Conservation (phyloP, 2,888 invertebrate species). For the Anarsia innoxiella region DNA sequence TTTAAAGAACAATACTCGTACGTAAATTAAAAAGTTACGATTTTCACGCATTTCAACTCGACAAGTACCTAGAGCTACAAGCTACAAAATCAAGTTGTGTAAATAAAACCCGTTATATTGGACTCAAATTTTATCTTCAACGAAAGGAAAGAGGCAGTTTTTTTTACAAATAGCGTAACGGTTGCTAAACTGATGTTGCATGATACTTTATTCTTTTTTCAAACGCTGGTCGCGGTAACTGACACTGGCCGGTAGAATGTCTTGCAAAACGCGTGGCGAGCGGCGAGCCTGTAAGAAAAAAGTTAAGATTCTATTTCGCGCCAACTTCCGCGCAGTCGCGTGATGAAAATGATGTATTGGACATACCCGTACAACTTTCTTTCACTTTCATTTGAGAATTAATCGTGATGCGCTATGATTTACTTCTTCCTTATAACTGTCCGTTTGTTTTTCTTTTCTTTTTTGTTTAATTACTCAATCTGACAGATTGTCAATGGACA, state of each 20-base stretch:
- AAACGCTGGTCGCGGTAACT: constrained; percentile 35
- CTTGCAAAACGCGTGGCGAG: constrained; percentile 32
- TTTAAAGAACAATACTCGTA: no score
- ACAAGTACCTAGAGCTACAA: no score
- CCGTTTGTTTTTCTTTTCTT: constrained; percentile 13
- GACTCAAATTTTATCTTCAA: no score
- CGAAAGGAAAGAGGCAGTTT: no score
- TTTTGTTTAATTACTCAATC: no score
- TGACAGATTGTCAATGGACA: no score
- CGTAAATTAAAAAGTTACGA: no score
- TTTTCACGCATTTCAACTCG: no score
- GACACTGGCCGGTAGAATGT: constrained; percentile 65
- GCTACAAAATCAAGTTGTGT: no score
- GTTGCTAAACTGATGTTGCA: no score
- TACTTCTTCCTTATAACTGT: constrained; percentile 31
- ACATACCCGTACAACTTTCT: constrained; percentile 64
- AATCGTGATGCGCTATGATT: constrained; percentile 39
- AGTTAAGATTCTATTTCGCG: constrained; percentile 68
- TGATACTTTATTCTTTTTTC: constrained; percentile 17
- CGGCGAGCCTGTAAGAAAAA: constrained; percentile 67
- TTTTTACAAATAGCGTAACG: no score
- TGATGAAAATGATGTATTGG: constrained; percentile 71
- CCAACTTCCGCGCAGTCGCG: constrained; percentile 68
- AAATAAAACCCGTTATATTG: no score
- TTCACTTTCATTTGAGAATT: constrained; percentile 65